A percentile compares a stretch with the other conserved stretches of the same genome.
phyloP scores from a whole-genome alignment of 2,888 invertebrate species.

The Scelioninae gen. 1 region DNA sequence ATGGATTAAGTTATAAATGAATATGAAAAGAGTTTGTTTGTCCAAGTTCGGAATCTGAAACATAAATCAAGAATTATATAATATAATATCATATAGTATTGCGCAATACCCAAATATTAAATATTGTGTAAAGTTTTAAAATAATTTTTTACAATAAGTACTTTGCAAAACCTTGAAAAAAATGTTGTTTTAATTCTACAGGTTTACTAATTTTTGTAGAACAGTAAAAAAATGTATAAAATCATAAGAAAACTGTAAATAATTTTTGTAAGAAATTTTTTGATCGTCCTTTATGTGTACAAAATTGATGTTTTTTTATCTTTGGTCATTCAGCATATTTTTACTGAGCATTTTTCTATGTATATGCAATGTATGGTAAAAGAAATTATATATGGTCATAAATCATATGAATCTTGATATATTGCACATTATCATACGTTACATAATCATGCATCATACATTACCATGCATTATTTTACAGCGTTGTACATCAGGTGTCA shows the following conservation, averaged over 20 bases:
- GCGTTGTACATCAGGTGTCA: constrained; percentile 53
- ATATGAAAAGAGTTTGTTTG: constrained; percentile 66
- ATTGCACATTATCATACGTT: constrained; percentile 21
- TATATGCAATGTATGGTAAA: not conserved
- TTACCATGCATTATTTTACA: constrained; percentile 52
- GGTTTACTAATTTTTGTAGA: too few relatives aligned
- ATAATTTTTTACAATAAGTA: too few relatives aligned
- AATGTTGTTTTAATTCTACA: too few relatives aligned
- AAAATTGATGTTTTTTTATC: too few relatives aligned
- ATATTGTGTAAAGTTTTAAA: constrained; percentile 7
- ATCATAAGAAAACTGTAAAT: too few relatives aligned
- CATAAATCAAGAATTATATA: constrained; percentile 75
- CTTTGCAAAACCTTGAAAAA: too few relatives aligned
- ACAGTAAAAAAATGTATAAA: too few relatives aligned
- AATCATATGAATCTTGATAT: constrained; percentile 25
- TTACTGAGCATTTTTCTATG: too few relatives aligned
- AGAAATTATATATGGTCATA: not conserved
- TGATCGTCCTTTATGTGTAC: too few relatives aligned
- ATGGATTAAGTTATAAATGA: constrained; percentile 48
- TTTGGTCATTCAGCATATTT: too few relatives aligned
- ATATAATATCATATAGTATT: constrained; percentile 73
- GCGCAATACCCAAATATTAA: constrained; percentile 44
- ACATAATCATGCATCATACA: constrained; percentile 43
- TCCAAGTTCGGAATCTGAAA: constrained; percentile 71
- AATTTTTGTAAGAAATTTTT: too few relatives aligned